Percentiles rank a stretch among this genome's conserved stretches.
phyloP scores from a whole-genome alignment of 2,113 vertebrate genomes.

The Etheostoma spectabile region DNA sequence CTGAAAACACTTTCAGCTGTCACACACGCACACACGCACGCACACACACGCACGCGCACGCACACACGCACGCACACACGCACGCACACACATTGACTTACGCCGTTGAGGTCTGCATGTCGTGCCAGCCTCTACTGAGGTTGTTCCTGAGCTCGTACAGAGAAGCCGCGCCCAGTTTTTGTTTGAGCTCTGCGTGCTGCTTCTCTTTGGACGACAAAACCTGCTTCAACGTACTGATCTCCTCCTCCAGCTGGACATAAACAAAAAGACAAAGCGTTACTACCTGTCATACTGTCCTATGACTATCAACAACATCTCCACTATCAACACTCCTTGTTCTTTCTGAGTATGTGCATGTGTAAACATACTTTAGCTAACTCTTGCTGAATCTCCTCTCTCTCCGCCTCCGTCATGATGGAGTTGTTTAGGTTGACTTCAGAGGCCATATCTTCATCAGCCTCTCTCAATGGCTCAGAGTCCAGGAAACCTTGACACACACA shows the following conservation, averaged over 20 bases:
- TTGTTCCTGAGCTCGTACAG: conserved; percentile 93
- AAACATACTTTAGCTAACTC: conserved; percentile 91
- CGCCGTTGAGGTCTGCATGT: conserved; percentile 95
- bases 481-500: conserved; percentile 85
- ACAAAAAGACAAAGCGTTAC: conserved; percentile 15
- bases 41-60: no score
- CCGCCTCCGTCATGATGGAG: conserved; percentile 90
- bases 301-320: no score
- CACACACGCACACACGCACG: no score
- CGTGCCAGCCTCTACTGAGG: conserved; percentile 94
- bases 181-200: conserved; percentile 91
- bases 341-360: background rate
- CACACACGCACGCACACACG: background rate
- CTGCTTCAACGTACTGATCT: conserved; percentile 94
- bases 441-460: conserved; percentile 88
- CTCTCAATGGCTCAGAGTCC: conserved; percentile 88
- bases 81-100: conserved; percentile 75
- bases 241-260: conserved; percentile 89
- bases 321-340: background rate
- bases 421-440: conserved; percentile 87
- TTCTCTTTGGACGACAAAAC: conserved; percentile 96
- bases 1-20: conserved; percentile 3
- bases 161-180: conserved; percentile 92
- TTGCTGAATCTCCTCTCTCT: conserved; percentile 91
- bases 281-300: no score